Percentiles rank a stretch among this genome's conserved stretches.
Conservation (phyloP, 2,797 vertebrate genomes). For the Zalophus californianus region DNA sequence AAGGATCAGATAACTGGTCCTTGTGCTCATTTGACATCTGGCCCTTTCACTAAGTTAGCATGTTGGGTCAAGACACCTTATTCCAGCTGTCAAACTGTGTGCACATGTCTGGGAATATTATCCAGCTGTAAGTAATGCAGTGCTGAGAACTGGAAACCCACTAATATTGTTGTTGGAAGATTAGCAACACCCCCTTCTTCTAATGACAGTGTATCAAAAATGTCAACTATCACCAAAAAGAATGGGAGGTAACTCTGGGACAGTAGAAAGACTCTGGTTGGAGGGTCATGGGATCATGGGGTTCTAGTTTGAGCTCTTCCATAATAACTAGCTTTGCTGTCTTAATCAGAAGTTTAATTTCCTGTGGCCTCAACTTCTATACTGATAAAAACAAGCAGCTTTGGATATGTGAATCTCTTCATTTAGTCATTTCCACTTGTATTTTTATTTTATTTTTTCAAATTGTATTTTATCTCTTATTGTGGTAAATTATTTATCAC, state of each 20-base stretch:
- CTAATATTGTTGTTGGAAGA: slow-evolving; percentile 14
- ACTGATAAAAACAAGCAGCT: background rate
- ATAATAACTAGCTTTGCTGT: background rate
- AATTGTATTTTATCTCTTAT: background rate
- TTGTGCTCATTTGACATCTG: slow-evolving; percentile 7
- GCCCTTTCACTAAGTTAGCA: background rate
- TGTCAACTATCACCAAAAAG: slow-evolving; percentile 17
- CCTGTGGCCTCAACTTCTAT: background rate
- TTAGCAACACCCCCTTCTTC: background rate
- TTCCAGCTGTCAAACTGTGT: slow-evolving; percentile 17
- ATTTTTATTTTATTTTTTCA: background rate
- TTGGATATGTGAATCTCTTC: background rate
- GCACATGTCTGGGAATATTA: background rate
- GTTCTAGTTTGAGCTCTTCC: background rate
- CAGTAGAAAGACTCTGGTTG: background rate
- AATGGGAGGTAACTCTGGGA: background rate
- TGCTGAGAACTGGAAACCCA: background rate
- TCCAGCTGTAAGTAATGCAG: background rate
- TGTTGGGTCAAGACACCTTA: slow-evolving; percentile 25
- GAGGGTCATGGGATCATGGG: background rate
- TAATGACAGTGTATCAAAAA: slow-evolving; percentile 39
- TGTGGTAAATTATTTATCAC: background rate
- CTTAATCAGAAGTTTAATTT: slow-evolving; percentile 4
- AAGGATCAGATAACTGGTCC: background rate
- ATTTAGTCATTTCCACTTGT: background rate